Conservation (phyloP, 2,888 invertebrate genomes). For the Ethmia dodecea region DNA sequence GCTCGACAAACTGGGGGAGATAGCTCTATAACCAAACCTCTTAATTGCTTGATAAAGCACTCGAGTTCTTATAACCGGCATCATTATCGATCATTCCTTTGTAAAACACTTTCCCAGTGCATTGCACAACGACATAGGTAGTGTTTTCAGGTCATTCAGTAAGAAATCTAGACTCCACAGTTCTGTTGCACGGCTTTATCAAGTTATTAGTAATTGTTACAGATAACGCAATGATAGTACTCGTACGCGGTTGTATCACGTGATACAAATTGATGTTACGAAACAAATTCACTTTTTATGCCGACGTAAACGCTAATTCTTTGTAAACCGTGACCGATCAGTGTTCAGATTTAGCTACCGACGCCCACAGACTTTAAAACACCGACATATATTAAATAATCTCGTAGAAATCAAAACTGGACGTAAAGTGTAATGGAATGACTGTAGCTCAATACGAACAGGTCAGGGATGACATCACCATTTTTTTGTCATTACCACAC, state of each 20-base stretch:
- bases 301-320: conserved; percentile 22
- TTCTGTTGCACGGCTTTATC: no score
- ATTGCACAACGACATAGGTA: no score
- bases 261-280: conserved; percentile 27
- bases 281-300: conserved; percentile 33
- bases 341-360: conserved; percentile 33
- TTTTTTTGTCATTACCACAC: conserved; percentile 49
- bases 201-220: conserved; percentile 17
- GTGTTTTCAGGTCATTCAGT: no score
- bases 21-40: conserved; percentile 31
- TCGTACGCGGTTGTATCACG: conserved; percentile 21
- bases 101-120: no score
- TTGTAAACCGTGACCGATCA: conserved; percentile 25
- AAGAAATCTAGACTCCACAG: no score
- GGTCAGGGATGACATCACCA: conserved; percentile 44
- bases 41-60: conserved; percentile 27
- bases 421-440: neutral
- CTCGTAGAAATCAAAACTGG: neutral
- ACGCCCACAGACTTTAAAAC: conserved; percentile 33
- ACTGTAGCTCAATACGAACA: conserved; percentile 28
- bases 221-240: conserved; percentile 17
- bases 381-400: conserved; percentile 25
- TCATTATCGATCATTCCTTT: no score
- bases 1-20: conserved; percentile 37
- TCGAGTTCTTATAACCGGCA: no score